These are phyloP conservation scores for Antennarius striatus DNA, from an alignment of 2,113 vertebrate genomes.

Conservation along the genomic window DNA sequence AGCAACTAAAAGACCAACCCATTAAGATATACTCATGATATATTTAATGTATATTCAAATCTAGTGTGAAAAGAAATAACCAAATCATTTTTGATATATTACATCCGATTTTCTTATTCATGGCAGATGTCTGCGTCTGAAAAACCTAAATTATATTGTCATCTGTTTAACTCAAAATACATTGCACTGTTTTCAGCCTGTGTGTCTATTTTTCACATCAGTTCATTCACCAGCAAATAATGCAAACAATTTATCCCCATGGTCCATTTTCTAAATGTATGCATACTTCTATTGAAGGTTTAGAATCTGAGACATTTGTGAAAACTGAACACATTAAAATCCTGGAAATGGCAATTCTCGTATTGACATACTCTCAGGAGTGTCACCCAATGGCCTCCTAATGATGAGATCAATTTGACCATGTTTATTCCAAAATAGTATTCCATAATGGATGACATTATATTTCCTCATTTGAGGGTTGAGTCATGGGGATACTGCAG, in stretches of 20 bases:
- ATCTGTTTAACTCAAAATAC: neutral
- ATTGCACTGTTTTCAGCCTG: neutral
- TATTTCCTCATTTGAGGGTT: neutral
- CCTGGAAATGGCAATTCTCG: neutral
- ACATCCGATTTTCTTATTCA: too few relatives aligned
- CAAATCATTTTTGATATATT: too few relatives aligned
- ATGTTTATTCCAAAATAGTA: neutral
- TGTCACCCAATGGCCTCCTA: neutral
- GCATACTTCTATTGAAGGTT: neutral
- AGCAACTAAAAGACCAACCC: neutral
- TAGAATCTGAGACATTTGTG: neutral
- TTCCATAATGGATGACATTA: neutral
- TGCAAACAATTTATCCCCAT: neutral
- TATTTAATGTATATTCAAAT: too few relatives aligned
- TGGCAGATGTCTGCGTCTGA: too few relatives aligned
- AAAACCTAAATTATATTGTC: neutral
- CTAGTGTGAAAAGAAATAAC: too few relatives aligned
- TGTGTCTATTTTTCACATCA: conserved; percentile 2
- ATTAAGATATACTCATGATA: neutral
- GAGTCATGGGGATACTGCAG: neutral
- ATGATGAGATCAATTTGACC: neutral
- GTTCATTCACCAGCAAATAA: neutral
- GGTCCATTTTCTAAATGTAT: neutral
- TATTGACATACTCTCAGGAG: conserved; percentile 2
- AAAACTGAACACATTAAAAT: neutral